These are phyloP conservation scores for Xestia ashworthii DNA, from an alignment of 2,888 invertebrate genomes.

Conservation along the genomic window DNA sequence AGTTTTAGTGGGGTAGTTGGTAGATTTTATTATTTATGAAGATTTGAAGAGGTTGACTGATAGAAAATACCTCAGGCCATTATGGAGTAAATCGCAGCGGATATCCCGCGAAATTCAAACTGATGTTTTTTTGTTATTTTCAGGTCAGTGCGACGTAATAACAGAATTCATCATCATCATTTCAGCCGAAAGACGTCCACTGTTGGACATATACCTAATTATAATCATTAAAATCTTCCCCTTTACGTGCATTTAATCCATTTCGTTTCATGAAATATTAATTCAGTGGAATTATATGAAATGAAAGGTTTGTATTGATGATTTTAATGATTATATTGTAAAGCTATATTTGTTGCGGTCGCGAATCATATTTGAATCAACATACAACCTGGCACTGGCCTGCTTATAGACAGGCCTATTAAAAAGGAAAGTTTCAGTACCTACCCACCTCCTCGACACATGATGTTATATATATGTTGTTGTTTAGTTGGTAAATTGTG, in stretches of 20 bases:
- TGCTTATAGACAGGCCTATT: background rate
- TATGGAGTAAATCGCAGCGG: background rate
- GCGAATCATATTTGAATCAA: background rate
- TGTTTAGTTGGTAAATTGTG: constrained; percentile 20
- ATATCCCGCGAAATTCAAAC: no score
- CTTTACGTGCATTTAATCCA: no score
- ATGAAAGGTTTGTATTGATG: no score
- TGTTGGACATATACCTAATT: no score
- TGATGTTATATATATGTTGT: background rate
- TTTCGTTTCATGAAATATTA: background rate
- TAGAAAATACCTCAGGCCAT: background rate
- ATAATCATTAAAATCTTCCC: no score
- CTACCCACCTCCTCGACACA: background rate
- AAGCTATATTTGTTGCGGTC: no score
- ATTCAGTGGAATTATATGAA: background rate
- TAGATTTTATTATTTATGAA: background rate
- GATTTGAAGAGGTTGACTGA: background rate
- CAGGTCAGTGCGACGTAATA: no score
- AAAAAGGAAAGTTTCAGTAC: background rate
- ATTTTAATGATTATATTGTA: background rate
- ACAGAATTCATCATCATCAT: no score
- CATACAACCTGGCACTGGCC: background rate
- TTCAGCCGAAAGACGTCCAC: no score
- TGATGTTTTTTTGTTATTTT: no score
- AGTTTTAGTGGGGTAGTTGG: no score